Base-by-base conservation (phyloP, 1,140 invertebrate species). In the Heterodera carotae region DNA sequence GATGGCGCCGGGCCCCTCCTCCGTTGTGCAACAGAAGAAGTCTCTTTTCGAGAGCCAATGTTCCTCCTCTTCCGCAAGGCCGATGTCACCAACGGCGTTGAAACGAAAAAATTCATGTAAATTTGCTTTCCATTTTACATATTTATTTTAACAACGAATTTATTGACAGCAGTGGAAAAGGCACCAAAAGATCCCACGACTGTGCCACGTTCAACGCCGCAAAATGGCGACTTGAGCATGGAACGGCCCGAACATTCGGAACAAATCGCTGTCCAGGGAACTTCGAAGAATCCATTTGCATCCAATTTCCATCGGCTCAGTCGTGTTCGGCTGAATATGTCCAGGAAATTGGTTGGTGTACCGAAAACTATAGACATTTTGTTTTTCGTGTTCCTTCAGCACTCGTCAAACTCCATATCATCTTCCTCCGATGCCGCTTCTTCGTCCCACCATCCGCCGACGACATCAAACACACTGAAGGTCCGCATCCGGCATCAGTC, bases 261-360 rank as follows among this genome's bases (percentile, higher is more conserved):
- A 69, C 18, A 25, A 69, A 77, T n/a, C 34, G 75, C 18, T 34
- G 43, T 53, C 43, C 53, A 69, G 25, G 33, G 34, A n/a, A 31
- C 7, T 69, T 69, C 36, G n/a, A 71, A 74, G 25, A 39, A 59
- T 6, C n/a, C 72, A 27, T 25, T 76, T 76, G 31, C 74, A 10
- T 67, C 74, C 18, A 77, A 77, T 62, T 77, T 77, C 33, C 76
- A 77, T 36, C 68, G 76, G 39, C 27, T 75, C 4, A 77, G 76
- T 56, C 68, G 70, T 34, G 72, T 77, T 68, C 68, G 76, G 64
- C 39, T 75, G 43, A 77, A 77, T 74, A 69, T 77, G 66, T 31
- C 27, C 39, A 75, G 56, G 29, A 75, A 70, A 70, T 25, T 76
- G 74, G 62, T 34, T 18, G 64, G 64, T 48, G 10, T 69, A 1